These are phyloP conservation scores for Phyllostomus hastatus DNA, from an alignment of 2,113 vertebrate genomes.

Conservation along the genomic window DNA sequence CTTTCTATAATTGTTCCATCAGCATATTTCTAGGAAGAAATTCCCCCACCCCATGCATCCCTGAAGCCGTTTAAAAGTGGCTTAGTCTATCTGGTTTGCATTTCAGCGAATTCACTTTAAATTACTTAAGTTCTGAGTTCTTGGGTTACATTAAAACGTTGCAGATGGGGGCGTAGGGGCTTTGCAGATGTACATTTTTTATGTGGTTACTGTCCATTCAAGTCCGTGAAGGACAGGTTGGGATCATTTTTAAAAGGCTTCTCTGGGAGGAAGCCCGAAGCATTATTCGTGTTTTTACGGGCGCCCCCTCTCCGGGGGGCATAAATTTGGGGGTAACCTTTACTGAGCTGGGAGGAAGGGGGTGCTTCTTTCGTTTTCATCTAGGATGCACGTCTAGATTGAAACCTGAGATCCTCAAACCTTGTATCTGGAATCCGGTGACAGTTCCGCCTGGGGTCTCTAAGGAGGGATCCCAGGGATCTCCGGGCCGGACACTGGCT, in stretches of 20 bases:
- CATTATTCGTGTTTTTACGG: background rate
- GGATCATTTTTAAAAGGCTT: background rate
- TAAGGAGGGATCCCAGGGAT: background rate
- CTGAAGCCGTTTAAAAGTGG: background rate
- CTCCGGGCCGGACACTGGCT: fast-evolving
- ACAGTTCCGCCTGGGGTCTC: background rate
- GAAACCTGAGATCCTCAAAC: background rate
- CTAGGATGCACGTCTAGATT: background rate
- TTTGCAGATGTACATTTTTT: background rate
- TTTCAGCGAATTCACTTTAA: background rate
- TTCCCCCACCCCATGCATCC: no score
- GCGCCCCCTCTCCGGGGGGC: background rate
- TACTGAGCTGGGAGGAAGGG: background rate
- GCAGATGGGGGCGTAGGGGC: background rate
- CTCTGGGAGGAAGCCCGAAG: background rate
- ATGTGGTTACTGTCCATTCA: background rate
- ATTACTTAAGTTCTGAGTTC: background rate
- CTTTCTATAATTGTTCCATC: background rate
- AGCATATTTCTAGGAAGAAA: background rate
- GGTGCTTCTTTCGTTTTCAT: background rate
- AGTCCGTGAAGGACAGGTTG: background rate
- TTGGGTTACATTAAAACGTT: background rate
- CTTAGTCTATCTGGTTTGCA: background rate
- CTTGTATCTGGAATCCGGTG: background rate
- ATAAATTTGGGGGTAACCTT: background rate